Percentiles rank a stretch among this genome's conserved stretches.
Evolutionary conservation across 2,888 invertebrate species (phyloP).

Genomic region (Cantharis rustica): DNA sequence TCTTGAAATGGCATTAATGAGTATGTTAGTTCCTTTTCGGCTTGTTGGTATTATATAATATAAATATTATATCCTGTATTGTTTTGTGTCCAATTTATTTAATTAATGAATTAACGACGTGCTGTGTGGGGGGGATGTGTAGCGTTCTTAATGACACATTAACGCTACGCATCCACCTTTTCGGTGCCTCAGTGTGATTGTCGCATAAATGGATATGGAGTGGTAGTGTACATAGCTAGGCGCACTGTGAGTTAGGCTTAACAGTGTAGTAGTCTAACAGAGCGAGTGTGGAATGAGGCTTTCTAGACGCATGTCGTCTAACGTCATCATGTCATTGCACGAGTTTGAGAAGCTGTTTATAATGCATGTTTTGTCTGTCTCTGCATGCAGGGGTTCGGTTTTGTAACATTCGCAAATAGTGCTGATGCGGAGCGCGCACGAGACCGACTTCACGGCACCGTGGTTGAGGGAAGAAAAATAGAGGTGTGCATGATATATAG

Average conservation of each 20-base stretch:
- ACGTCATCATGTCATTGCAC: slow-evolving; percentile 70
- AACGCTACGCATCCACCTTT: slow-evolving; percentile 25
- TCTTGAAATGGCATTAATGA: slow-evolving; percentile 31
- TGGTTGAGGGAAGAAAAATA: slow-evolving; percentile 99
- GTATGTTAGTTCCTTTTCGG: slow-evolving; percentile 31
- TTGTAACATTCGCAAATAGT: slow-evolving; percentile 99
- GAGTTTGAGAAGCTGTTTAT: slow-evolving; percentile 79
- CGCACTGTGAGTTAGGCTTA: slow-evolving; percentile 45
- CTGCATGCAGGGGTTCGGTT: slow-evolving; percentile 99
- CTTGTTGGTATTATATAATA: slow-evolving; percentile 23
- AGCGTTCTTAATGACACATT: slow-evolving; percentile 1
- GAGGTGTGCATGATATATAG: slow-evolving; percentile 94
- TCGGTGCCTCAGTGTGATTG: slow-evolving; percentile 33
- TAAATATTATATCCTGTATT: slow-evolving; percentile 23
- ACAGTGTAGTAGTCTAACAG: slow-evolving; percentile 51
- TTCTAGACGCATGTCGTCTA: slow-evolving; percentile 56
- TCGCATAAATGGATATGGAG: slow-evolving; percentile 48
- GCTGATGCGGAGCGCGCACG: slow-evolving; percentile 99
- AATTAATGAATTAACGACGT: slow-evolving; percentile 25
- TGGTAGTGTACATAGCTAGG: slow-evolving; percentile 52
- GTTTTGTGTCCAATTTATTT: slow-evolving; percentile 25
- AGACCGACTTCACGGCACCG: slow-evolving; percentile 99
- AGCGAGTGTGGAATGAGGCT: slow-evolving; percentile 55
- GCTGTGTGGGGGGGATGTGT: slow-evolving; percentile 29
- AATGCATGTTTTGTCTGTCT: slow-evolving; percentile 94